Evolutionary conservation across 2,113 vertebrate species (phyloP), one percentile per base, ranked within the genome.

Genomic region (Synchiropus splendidus): DNA sequence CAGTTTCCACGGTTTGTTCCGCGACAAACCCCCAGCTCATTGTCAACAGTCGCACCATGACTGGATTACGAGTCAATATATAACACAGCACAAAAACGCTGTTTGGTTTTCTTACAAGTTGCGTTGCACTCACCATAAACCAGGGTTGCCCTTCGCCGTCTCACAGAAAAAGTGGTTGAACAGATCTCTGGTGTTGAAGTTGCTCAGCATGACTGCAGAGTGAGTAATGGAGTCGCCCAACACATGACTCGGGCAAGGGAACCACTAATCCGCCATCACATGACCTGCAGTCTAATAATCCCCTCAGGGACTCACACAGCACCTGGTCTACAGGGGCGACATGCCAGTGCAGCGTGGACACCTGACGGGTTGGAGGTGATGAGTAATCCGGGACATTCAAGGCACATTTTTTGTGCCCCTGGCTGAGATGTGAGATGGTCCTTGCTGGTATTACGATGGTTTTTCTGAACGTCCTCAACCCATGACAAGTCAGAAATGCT

Each of bases 151-250:
- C 48, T 85, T 83, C 56, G 83, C 82, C 11, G 83, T 85, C 56
- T 86, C 78, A 47, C 83, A 87, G 71, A 85, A 87, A 61, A 83
- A 87, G 43, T 84, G 75, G 70, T 82, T 84, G 58, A 86, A 85
- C 56, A 87, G 83, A 31, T 85, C 79, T 58, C 80, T 80, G 72
- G 73, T 80, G 74, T 85, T 84, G 61, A 85, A 87, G 77, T 86
- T 84, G 73, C 83, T 79, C 70, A 85, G 74, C 84, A 85, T 85
- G 77, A 48, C 73, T 51, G 64, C 67, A 67, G 74, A 74, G 52
- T 76, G 70, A 69, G 74, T 68, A 66, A 63, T 39, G 54, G 54
- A 71, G 65, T 61, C 67, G 58, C 60, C 59, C 69, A 79, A 70
- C 75, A 46, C 75, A 78, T 77, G 79, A 79, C 79, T 68, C 63